Conservation (phyloP, 2,797 vertebrate species). For the Cossypha caffra region DNA sequence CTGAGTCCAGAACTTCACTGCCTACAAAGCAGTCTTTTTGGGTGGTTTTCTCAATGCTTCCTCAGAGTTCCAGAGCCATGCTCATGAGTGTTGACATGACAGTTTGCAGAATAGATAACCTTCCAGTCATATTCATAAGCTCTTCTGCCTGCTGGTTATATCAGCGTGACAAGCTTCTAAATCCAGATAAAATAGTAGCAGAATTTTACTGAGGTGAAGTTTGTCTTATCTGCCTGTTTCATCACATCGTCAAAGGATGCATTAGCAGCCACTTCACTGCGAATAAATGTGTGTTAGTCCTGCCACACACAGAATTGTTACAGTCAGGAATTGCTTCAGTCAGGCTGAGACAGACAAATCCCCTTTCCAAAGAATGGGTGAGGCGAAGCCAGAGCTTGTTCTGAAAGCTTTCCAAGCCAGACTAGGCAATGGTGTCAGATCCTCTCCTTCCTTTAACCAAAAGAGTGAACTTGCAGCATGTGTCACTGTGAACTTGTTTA, state of each 20-base stretch:
- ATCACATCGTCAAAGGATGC: background rate
- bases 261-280: background rate
- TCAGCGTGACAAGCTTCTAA: background rate
- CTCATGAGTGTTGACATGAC: background rate
- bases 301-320: background rate
- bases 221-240: background rate
- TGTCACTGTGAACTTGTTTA: background rate
- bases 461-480: background rate
- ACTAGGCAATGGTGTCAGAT: background rate
- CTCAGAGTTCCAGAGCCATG: background rate
- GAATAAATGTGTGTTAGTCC: background rate
- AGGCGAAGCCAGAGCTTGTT: background rate
- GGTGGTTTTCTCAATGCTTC: background rate
- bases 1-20: background rate
- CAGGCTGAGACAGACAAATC: background rate
- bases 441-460: background rate
- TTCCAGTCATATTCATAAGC: background rate
- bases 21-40: background rate
- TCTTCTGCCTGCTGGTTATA: background rate
- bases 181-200: background rate
- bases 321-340: background rate
- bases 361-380: background rate
- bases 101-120: background rate
- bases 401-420: background rate
- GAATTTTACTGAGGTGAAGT: background rate